phyloP scores from a whole-genome alignment of 2,797 vertebrate genomes.

The Myoxocephalus aenaeus region DNA sequence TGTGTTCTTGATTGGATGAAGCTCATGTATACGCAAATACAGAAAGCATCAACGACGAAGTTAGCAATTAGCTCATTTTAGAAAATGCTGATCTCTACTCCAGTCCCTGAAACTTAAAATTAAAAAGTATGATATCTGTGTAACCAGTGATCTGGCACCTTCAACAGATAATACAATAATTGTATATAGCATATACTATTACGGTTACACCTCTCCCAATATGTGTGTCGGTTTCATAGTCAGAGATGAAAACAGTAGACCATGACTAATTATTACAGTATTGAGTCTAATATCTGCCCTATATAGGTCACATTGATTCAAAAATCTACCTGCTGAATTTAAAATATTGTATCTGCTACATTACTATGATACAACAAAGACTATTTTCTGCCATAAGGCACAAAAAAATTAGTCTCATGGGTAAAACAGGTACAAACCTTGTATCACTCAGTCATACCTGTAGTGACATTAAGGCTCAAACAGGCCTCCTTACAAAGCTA shows the following conservation, averaged over 20 bases:
- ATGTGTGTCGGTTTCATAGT: background rate
- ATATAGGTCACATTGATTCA: background rate
- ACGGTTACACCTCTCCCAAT: constrained; percentile 1
- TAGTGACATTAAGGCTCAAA: background rate
- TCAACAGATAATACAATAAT: background rate
- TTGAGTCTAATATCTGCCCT: background rate
- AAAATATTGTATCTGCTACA: background rate
- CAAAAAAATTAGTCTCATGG: background rate
- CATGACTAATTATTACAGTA: background rate
- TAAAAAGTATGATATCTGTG: background rate
- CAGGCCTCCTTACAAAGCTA: background rate
- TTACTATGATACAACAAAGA: background rate
- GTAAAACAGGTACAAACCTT: constrained; percentile 1
- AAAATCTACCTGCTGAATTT: background rate
- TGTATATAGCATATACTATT: background rate
- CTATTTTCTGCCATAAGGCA: background rate
- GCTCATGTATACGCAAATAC: background rate
- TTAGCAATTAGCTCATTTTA: background rate
- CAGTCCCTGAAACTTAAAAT: background rate
- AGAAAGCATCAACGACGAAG: background rate
- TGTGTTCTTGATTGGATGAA: background rate
- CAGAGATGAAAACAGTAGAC: background rate
- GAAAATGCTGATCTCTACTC: background rate
- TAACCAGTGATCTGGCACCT: background rate
- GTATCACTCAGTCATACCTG: background rate